Base-by-base conservation (phyloP, 64 coral and sea anemone species). In the Astreopora myriophthalma region DNA sequence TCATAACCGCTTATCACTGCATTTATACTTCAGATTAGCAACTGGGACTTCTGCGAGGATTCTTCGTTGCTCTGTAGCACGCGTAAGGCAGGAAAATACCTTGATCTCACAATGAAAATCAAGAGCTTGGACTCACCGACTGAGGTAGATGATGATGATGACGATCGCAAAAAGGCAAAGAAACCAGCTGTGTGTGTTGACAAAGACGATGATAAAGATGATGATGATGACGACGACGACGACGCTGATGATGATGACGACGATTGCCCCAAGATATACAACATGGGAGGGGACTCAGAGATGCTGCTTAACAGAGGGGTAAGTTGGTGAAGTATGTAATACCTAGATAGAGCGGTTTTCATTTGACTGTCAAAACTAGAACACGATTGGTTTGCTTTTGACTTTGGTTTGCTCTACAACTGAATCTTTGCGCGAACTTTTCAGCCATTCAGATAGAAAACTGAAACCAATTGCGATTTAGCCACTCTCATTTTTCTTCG, bases 281-380 rank as follows among this genome's bases (percentile, higher is more conserved):
- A 83, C 79, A 24, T 83, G 31, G 79, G 79, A 3, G 79, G 79
- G 20, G 55, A 63, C 33, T 83, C 79, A 2, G 79, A 83, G 38
- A 64, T 83, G 79, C 33, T 83, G 19, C 55, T 83, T 64, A 83
- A 83, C n/a, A 36, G n/a, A 83, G 79, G 79, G 79, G 79, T 83
- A 65, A 23, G 79, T 57, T 10, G 13, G 34, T 38, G 10, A 20
- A 20, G 16, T 74, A 40, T 19, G 19, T 20, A 74, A 20, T 28
- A 36, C 3, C 16, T 17, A 11, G 6, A 44, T 44, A n/a, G n/a
- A n/a, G n/a, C n/a, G n/a, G n/a, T n/a, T n/a, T n/a, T n/a, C n/a
- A n/a, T n/a, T n/a, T n/a, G n/a, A n/a, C n/a, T n/a, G n/a, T n/a
- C n/a, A n/a, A n/a, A n/a, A n/a, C n/a, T n/a, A n/a, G n/a, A n/a